Evolutionary conservation across 2,797 vertebrate species (phyloP).

Genomic region (Ceryle rudis): DNA sequence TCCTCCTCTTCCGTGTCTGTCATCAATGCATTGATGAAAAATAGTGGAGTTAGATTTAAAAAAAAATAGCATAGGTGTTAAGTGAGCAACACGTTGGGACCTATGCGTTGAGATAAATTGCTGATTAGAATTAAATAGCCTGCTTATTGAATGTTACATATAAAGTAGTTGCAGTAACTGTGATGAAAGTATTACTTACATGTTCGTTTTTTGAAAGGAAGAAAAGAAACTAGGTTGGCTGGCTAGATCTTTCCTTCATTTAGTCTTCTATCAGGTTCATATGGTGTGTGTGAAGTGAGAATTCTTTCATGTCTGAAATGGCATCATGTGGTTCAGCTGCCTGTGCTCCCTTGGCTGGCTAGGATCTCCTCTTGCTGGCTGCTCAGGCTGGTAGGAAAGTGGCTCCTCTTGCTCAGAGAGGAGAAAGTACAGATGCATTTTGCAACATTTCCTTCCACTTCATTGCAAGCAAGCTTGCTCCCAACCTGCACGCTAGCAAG

Average conservation of each 20-base stretch:
- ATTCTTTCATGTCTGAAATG: neutral
- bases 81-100: neutral
- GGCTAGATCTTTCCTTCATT: neutral
- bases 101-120: neutral
- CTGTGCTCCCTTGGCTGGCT: neutral
- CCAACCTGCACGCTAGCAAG: neutral
- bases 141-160: neutral
- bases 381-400: neutral
- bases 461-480: neutral
- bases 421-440: neutral
- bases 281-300: neutral
- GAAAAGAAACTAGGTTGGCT: neutral
- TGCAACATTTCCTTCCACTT: neutral
- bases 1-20: neutral
- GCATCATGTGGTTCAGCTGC: neutral
- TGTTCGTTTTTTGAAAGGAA: neutral
- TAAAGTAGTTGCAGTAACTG: neutral
- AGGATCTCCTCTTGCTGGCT: neutral
- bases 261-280: neutral
- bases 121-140: neutral
- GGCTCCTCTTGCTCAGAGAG: neutral
- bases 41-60: neutral
- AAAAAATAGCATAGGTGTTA: neutral
- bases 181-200: neutral
- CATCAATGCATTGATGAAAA: conserved; percentile 9